Evolutionary conservation across 2,113 vertebrate species (phyloP), one percentile per base, ranked within the genome.

Genomic region (Ia io): DNA sequence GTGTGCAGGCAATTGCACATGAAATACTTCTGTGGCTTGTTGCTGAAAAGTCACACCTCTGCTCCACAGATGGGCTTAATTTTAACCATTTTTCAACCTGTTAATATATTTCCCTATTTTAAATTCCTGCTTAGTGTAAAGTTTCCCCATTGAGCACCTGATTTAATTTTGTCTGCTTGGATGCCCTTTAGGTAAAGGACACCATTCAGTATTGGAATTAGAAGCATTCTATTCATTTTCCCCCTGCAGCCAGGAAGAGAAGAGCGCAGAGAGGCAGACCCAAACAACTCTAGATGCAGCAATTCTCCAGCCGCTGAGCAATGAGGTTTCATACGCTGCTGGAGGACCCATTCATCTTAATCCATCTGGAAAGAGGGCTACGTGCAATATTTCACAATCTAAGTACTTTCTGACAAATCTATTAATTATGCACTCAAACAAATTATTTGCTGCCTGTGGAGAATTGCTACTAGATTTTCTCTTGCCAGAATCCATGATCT

Each of bases 401-500:
- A 98, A 98, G 97, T 98, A 98, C 96, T 97, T 98, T 97, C 96
- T 98, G 98, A 98, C 96, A 98, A 98, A 98, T 97, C 95, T 98
- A 98, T 98, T 98, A 98, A 98, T 98, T 98, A 98, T 98, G 96
- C 92, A 98, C 96, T 98, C 95, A 98, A 98, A 98, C 92, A 98
- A 98, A 98, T 98, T 98, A 98, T 98, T 98, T 98, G 91, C 95
- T 98, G 96, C 96, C 96, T 97, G 76, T 97, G 85, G 97, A 98
- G 93, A 97, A 98, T 96, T 98, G 93, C 91, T 97, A 53, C 91
- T 94, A 88, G 71, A 94, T 95, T 98, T 98, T 97, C 96, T 96
- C 94, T 92, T 95, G 87, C 80, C 82, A 96, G 86, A 96, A 95
- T 95, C 69, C 22, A 86, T 80, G 37, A 14, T 90, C 56, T 95